Evolutionary conservation across 1,140 invertebrate species (phyloP), one percentile per base, ranked within the genome.

Genomic region (Lutraria rhynchaena): DNA sequence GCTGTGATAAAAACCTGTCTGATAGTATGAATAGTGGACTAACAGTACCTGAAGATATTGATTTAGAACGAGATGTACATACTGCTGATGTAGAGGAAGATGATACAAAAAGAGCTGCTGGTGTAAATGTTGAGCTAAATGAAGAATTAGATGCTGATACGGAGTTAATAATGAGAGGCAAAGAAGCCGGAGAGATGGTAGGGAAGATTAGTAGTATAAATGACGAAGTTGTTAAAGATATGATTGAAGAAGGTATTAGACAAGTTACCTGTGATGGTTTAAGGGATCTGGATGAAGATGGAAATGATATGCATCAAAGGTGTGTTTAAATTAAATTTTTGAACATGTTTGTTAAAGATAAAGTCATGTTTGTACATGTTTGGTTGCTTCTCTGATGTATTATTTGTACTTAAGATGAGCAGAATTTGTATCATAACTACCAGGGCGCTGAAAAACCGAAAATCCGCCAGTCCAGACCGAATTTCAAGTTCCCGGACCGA

Each of bases 191-290:
- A 41, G 44, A 13, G 44, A 9, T 49, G 27, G 13, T 1, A 46
- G 31, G 19, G 37, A 46, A 46, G n/a, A 41, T 7, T 5, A 41
- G 37, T 7, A 15, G 5, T 19, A 31, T 46, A 22, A 75, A 61
- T 46, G 71, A 75, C 33, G 57, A 60, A 3, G 31, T 58, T 41
- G 35, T 75, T 17, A 41, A 75, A 27, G 55, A 31, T 44, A 75
- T 75, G 71, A 75, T 75, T 29, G 51, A 37, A 44, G 71, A 75
- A 41, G 71, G 71, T 9, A 75, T 75, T 11, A 75, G 57, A 60
- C 71, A 75, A 55, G 71, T 58, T n/a, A 60, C 71, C 2, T 31
- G 57, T 33, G 71, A 75, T 60, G 37, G 41, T 9, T 22, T 63
- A 3, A 63, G 4, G 11, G 60, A 63, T 33, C 35, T 63, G n/a